Evolutionary conservation across 2,797 vertebrate species (phyloP), one percentile per base, ranked within the genome.

Genomic region (Lacerta viridis): DNA sequence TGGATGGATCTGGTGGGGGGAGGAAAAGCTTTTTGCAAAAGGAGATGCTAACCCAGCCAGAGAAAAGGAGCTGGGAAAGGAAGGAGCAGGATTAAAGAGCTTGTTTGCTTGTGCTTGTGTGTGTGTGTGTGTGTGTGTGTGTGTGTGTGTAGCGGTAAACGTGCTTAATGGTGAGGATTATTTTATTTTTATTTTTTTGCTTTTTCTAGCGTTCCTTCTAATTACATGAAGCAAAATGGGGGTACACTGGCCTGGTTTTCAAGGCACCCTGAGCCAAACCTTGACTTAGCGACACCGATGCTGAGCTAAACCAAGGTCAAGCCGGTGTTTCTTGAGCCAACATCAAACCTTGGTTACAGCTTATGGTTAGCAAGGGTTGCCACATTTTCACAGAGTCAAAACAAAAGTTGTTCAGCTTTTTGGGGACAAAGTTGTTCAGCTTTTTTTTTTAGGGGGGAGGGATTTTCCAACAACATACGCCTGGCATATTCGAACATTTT

Each of bases 11-110:
- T 93, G 94, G 68, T 17, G 92, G 93, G 94, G 92, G 93, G 64
- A 72, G 94, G 91, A 94, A 95, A 91, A 93, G 93, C 90, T 95
- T 93, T 91, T 90, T 94, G 93, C 90, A 92, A 92, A 94, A 93
- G 61, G 36, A 3, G 25, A 93, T 94, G 92, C 50, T 55, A 93
- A 93, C 93, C 29, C 94, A 93, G 93, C 93, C 91, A 85, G 91
- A 92, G 94, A 94, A 88, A 94, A 43, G 13, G 36, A 13, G 55
- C 36, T 4, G 8, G 5, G 13, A 27, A 33, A 33, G 1, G 93
- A 95, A 95, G 93, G 93, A 90, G 95, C 91, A 92, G 93, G 92
- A 88, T 95, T 95, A 55, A 55, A 15, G 92, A 89, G 94, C 89
- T 92, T 93, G 90, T 89, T 91, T 87, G 72, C 55, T 89, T 92